Evolutionary conservation across 2,888 invertebrate species (phyloP), one percentile per base, ranked within the genome.

Genomic region (Caenorhabditis macrosperma): DNA sequence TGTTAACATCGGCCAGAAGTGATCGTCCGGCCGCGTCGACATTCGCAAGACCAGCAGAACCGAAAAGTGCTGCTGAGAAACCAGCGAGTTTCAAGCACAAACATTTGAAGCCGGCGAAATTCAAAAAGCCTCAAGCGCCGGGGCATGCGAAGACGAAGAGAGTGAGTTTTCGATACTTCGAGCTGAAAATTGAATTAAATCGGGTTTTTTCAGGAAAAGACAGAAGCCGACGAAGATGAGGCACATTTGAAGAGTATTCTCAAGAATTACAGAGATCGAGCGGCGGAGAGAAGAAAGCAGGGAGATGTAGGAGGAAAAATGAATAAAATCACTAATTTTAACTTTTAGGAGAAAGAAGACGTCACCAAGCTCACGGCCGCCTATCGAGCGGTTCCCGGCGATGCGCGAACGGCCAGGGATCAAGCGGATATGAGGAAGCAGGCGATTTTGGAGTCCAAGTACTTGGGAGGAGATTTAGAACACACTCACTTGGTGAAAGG

Each of bases 401-500:
- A 84, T 67, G 68, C 85, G 6, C 55, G 83, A 12, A 81, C 75
- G 44, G 91, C 91, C 59, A 87, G 95, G 91, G 96, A 96, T 92
- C 96, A 96, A 0, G 97, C 97, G 6, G 97, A 98, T 91, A 93
- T 97, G 48, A 93, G 98, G 63, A 93, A 96, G 61, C 96, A 97
- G 90, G 94, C 97, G 93, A 99, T 99, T 91, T 93, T 95, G 59
- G 98, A 99, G 92, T 99, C 99, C 0, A 99, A 99, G 92, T 99
- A 96, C 92, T 95, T 99, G 93, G 99, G 99, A 91, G 99, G 99
- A 93, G 99, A 99, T 92, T 97, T 99, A 95, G 97, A 99, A 90
- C 99, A 99, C 89, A 99, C 99, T 91, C 99, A 99, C 92, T 96
- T 99, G 93, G 99, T 99, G 87, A 99, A 99, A 92, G 99, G 96